A percentile compares a stretch with the other conserved stretches of the same genome.
Conservation (phyloP, 2,113 vertebrate genomes). For the Tachysurus vachellii region DNA sequence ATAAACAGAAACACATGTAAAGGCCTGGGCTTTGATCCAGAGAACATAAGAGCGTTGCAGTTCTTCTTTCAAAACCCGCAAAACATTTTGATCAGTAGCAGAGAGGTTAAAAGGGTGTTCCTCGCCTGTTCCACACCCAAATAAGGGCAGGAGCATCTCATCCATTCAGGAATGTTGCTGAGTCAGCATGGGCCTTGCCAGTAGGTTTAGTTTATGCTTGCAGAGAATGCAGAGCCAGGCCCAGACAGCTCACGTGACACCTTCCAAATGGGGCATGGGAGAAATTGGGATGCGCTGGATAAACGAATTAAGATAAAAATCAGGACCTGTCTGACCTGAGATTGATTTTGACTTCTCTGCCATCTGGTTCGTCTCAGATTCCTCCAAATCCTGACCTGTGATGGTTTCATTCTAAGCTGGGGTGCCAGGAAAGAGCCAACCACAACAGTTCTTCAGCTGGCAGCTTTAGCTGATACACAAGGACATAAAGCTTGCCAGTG, state of each 20-base stretch:
- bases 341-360: conserved; percentile 13
- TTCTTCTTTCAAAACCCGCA: neutral
- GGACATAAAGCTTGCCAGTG: conserved; percentile 99
- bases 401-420: neutral
- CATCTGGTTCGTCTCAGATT: neutral
- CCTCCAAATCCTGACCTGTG: neutral
- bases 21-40: conserved; percentile 37
- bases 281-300: neutral
- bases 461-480: conserved; percentile 97
- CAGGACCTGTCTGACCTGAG: conserved; percentile 21
- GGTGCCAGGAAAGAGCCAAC: conserved; percentile 84
- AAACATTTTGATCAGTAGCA: conserved; percentile 24
- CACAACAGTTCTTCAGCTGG: conserved; percentile 99
- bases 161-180: conserved; percentile 53
- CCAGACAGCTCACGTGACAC: conserved; percentile 24
- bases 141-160: conserved; percentile 55
- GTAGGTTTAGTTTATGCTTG: conserved; percentile 57
- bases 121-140: conserved; percentile 47
- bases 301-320: neutral
- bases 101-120: conserved; percentile 21
- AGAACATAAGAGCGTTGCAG: conserved; percentile 21
- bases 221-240: conserved; percentile 43
- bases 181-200: conserved; percentile 52
- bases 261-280: neutral
- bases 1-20: conserved; percentile 52